These are phyloP conservation scores for Pandion haliaetus DNA, from an alignment of 2,113 vertebrate genomes.

Conservation along the genomic window DNA sequence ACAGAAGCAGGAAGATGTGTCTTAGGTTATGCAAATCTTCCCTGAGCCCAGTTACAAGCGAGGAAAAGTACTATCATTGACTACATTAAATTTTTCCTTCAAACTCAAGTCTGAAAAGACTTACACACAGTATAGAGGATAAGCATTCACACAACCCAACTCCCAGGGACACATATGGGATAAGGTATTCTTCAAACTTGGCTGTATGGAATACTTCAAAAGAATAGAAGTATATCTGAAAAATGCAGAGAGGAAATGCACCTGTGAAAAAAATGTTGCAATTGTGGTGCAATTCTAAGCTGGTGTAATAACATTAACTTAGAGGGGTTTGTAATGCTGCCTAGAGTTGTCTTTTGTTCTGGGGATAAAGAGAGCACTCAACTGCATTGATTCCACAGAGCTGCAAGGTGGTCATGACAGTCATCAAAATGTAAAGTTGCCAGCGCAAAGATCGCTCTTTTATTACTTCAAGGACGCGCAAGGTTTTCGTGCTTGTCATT, in stretches of 20 bases:
- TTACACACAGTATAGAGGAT: slow-evolving; percentile 71
- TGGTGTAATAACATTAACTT: background rate
- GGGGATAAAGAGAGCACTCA: slow-evolving; percentile 23
- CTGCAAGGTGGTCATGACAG: slow-evolving; percentile 74
- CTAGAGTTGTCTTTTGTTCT: background rate
- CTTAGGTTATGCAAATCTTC: background rate
- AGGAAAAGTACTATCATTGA: background rate
- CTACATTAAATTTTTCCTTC: background rate
- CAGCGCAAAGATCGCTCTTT: slow-evolving; percentile 73
- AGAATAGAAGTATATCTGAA: slow-evolving; percentile 86
- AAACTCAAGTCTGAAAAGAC: background rate
- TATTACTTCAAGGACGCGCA: slow-evolving; percentile 77
- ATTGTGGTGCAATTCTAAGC: background rate
- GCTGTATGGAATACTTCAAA: slow-evolving; percentile 83
- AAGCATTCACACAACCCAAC: slow-evolving; percentile 79
- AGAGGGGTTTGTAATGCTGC: background rate
- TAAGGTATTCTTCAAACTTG: slow-evolving; percentile 73
- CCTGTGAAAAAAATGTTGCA: background rate
- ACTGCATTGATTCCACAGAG: slow-evolving; percentile 87
- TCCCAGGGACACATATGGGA: slow-evolving; percentile 78
- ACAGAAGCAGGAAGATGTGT: background rate
- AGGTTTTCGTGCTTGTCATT: slow-evolving; percentile 34
- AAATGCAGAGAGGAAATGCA: slow-evolving; percentile 1
- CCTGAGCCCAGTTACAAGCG: background rate
- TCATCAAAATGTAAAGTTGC: slow-evolving; percentile 77